Base-by-base conservation (phyloP, 2,888 invertebrate genomes). In the Belgica antarctica region DNA sequence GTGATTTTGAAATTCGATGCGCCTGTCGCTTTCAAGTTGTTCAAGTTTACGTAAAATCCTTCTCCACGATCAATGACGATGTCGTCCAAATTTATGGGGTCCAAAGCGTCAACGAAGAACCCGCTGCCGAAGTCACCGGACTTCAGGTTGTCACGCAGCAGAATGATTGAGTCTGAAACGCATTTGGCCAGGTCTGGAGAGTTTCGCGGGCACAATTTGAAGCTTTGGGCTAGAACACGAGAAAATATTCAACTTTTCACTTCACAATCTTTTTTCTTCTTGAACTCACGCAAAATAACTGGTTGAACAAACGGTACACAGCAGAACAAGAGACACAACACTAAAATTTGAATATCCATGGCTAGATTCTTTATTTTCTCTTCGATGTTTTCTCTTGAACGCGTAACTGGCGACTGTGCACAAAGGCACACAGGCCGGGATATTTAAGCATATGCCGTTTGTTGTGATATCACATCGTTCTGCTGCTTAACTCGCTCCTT, bases 161-260 rank as follows among this genome's bases (percentile, higher is more conserved):
- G 8, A 12, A 61, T 61, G 2, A 70, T 25, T 5, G 70, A 59
- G 3, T 70, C 4, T 41, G 36, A 61, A 1, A 70, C 41, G 19
- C 70, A 70, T 17, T 25, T n/a, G 4, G 61, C 59, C 4, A 70
- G 19, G 28, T 61, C 59, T 15, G 59, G 59, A 12, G 59, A 57
- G 2, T n/a, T 4, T 36, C 28, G 25, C 2, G 15, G 15, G 19
- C 70, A 70, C 22, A 70, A 12, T 61, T 61, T 70, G n/a, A 70
- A 27, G 12, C 24, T 61, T 59, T 28, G 57, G 22, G 68, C 68
- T 68, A 12, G 4, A 59, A 46, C 5, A 46, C 8, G 17, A 46
- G 4, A n/a, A 7, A 7, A 46, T 46, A n/a, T 15, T n/a, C n/a
- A 52, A 7, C 24, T 22, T n/a, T 47, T 47, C 2, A 31, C 12